Evolutionary conservation across 2,888 invertebrate species (phyloP).

Genomic region (Cistogaster globosa): DNA sequence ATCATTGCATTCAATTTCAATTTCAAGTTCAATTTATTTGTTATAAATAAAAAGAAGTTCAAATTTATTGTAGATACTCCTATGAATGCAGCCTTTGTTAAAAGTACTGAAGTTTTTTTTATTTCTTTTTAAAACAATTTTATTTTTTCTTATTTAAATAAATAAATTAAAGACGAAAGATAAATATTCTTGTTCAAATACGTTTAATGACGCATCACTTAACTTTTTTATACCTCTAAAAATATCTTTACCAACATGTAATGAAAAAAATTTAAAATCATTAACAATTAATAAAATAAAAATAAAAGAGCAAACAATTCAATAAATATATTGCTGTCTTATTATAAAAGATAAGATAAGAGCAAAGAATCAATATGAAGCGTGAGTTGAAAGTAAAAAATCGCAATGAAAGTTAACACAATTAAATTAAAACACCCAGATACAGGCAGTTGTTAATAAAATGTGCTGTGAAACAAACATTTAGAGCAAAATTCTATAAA

Average conservation of each 20-base stretch:
- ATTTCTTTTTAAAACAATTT: neutral
- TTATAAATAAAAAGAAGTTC: neutral
- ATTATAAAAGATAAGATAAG: conserved; percentile 54
- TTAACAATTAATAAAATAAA: conserved; percentile 7
- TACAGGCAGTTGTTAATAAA: conserved; percentile 12
- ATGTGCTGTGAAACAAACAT: neutral
- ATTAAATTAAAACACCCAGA: conserved; percentile 1
- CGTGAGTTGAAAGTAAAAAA: neutral
- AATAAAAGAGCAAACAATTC: conserved; percentile 28
- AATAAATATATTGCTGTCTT: conserved; percentile 18
- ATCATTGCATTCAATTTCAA: conserved; percentile 27
- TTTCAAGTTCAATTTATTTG: conserved; percentile 39
- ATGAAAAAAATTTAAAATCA: neutral
- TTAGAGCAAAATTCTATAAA: neutral
- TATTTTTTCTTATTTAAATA: conserved; percentile 22
- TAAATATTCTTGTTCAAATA: neutral
- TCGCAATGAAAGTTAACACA: neutral
- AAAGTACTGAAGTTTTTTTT: neutral
- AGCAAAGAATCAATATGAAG: conserved; percentile 4
- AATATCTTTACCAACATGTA: conserved; percentile 29
- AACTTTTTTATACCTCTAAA: neutral
- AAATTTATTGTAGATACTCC: neutral
- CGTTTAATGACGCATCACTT: neutral
- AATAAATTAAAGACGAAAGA: conserved; percentile 17
- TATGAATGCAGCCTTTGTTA: neutral